phyloP scores from a whole-genome alignment of 2,113 vertebrate species.

The Notarius lentiginosus region DNA sequence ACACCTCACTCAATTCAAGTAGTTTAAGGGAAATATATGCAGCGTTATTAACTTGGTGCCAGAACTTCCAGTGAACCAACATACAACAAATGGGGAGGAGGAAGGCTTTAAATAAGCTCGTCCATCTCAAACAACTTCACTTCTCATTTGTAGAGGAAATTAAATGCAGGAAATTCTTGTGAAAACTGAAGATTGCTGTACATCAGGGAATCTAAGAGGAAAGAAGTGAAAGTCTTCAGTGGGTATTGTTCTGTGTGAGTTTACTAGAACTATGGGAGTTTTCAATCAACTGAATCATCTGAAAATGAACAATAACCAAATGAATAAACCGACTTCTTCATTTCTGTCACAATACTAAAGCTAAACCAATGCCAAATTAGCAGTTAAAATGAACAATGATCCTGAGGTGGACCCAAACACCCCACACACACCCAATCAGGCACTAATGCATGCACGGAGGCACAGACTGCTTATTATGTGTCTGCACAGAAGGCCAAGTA shows the following conservation, averaged over 20 bases:
- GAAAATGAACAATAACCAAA: background rate
- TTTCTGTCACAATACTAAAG: background rate
- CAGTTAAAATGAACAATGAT: background rate
- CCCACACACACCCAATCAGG: conserved; percentile 20
- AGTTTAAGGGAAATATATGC: too few species aligned
- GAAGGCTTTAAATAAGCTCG: background rate
- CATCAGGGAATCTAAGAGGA: background rate
- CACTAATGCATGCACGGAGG: conserved; percentile 23
- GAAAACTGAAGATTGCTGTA: background rate
- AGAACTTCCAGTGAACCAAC: background rate
- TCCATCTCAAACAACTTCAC: background rate
- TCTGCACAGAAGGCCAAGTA: conserved; percentile 27
- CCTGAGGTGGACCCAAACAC: conserved; percentile 11
- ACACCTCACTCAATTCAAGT: background rate
- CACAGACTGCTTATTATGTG: conserved; percentile 46
- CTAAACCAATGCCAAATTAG: background rate
- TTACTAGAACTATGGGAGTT: background rate
- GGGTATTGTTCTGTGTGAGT: background rate
- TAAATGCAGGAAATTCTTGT: background rate
- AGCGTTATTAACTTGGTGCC: background rate
- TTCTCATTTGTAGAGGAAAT: background rate
- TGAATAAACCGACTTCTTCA: too few species aligned
- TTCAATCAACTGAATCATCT: background rate
- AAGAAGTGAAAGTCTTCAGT: background rate
- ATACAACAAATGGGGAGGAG: background rate